phyloP scores from a whole-genome alignment of 1,140 invertebrate genomes.

The Cydia splendana region DNA sequence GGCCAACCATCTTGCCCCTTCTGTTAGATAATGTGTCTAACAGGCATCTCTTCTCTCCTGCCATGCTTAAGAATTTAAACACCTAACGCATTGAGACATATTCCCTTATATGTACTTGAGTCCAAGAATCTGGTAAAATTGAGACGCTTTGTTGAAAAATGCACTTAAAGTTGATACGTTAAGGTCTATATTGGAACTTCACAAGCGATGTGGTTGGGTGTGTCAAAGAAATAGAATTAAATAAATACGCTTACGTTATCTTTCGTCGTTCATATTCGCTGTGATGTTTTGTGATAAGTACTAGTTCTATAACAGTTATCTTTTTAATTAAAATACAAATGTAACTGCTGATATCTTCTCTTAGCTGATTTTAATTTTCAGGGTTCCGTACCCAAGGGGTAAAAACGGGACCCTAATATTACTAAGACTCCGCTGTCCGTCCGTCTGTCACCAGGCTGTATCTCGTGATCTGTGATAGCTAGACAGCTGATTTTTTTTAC shows the following conservation, averaged over 20 bases:
- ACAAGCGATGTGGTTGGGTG: slow-evolving; percentile 32
- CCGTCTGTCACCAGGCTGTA: no score
- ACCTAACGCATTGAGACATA: not conserved
- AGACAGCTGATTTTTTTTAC: no score
- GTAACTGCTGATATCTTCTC: not conserved
- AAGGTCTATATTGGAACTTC: not conserved
- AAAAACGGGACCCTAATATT: no score
- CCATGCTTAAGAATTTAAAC: not conserved
- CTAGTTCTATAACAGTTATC: no score
- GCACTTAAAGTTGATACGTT: not conserved
- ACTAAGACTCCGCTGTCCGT: no score
- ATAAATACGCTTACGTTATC: slow-evolving; percentile 40
- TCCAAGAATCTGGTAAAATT: not conserved
- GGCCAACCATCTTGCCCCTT: no score
- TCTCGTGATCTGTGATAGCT: no score
- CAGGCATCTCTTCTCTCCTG: no score
- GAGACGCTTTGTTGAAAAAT: not conserved
- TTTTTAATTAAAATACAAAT: not conserved
- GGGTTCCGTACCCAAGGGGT: no score
- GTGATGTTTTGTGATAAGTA: not conserved
- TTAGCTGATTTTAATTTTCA: no score
- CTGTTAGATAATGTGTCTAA: no score
- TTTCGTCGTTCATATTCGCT: not conserved
- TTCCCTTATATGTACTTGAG: not conserved
- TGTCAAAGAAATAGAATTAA: slow-evolving; percentile 48